Conservation (phyloP, 1,140 invertebrate species). For the Aradophagus sp. region DNA sequence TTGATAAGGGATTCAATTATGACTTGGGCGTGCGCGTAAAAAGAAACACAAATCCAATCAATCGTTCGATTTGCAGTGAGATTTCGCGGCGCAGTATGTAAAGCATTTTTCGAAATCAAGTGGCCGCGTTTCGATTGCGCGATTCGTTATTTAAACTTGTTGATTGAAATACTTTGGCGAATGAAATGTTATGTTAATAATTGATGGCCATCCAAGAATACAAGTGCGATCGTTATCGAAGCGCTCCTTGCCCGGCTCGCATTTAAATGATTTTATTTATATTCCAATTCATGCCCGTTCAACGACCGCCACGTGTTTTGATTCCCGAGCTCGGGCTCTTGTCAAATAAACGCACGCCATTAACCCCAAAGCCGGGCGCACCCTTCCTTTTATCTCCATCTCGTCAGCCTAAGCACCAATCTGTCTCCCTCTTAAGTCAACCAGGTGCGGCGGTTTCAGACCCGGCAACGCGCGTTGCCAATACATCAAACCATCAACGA, state of each 20-base stretch:
- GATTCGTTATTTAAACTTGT: too few relatives aligned
- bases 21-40: too few relatives aligned
- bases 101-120: too few relatives aligned
- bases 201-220: too few relatives aligned
- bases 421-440: conserved; percentile 46
- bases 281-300: conserved; percentile 15
- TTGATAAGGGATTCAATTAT: too few relatives aligned
- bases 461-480: conserved; percentile 16
- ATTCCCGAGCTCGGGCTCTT: conserved; percentile 27
- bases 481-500: conserved; percentile 43
- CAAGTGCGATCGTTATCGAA: background rate
- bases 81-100: too few relatives aligned
- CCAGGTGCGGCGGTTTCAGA: conserved; percentile 41
- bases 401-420: conserved; percentile 43
- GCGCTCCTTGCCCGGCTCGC: conserved; percentile 2
- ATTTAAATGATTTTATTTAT: conserved; percentile 29
- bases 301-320: conserved; percentile 34
- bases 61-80: too few relatives aligned
- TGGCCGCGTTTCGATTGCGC: too few relatives aligned
- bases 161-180: conserved; percentile 4
- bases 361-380: conserved; percentile 37
- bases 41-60: too few relatives aligned
- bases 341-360: conserved; percentile 47
- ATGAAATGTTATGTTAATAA: too few relatives aligned
- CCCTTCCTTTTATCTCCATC: conserved; percentile 46